Evolutionary conservation across 2,113 vertebrate species (phyloP).

Genomic region (Calyptomena viridis): DNA sequence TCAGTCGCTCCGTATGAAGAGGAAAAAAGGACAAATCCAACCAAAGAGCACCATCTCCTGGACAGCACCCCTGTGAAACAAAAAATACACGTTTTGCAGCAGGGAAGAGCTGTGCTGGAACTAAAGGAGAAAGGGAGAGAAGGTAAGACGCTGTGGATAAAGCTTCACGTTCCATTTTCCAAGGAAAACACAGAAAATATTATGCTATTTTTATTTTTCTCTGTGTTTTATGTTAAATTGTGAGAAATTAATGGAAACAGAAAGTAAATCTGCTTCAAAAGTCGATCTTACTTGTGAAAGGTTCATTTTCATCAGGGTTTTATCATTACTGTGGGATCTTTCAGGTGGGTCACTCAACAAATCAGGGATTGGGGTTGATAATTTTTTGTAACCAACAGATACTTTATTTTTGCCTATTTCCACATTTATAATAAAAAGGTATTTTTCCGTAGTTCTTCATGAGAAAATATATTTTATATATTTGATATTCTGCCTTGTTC

Average conservation of each 20-base stretch:
- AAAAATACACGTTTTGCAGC: not conserved
- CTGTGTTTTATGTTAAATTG: not conserved
- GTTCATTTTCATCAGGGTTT: not conserved
- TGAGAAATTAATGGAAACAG: not conserved
- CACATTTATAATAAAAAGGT: not conserved
- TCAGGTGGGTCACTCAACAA: not conserved
- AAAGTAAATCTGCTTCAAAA: not conserved
- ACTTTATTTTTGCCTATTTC: not conserved
- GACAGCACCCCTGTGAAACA: not conserved
- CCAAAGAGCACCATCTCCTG: slow-evolving; percentile 75
- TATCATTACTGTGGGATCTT: not conserved
- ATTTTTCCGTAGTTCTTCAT: not conserved
- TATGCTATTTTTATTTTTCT: not conserved
- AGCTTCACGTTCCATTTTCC: fast-evolving
- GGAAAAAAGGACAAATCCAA: slow-evolving; percentile 11
- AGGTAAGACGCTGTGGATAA: not conserved
- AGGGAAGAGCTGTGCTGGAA: not conserved
- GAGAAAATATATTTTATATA: not conserved
- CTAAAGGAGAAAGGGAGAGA: not conserved
- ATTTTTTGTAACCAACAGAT: not conserved
- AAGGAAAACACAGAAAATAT: not conserved
- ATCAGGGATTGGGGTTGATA: not conserved
- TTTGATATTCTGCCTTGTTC: not conserved
- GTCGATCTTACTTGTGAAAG: not conserved
- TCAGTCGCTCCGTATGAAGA: not conserved